Conservation (phyloP, 2,888 invertebrate genomes). For the Stenodera caucasica region DNA sequence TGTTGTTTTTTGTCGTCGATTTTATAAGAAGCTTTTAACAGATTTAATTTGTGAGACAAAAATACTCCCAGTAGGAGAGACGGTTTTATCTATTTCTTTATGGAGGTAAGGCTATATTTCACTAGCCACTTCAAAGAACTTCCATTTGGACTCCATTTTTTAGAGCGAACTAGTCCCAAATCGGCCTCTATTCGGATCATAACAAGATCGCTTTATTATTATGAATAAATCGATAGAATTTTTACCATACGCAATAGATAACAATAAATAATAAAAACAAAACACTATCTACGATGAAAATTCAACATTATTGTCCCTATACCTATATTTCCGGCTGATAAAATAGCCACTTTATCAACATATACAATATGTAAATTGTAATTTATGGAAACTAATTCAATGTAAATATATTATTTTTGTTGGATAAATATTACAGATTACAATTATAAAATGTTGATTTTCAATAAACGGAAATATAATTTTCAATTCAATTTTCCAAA, state of each 20-base stretch:
- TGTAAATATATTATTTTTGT: background rate
- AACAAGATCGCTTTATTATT: no score
- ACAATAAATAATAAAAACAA: background rate
- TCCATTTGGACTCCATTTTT: no score
- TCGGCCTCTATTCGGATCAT: no score
- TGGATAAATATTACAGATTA: background rate
- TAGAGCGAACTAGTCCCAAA: no score
- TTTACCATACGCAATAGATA: background rate
- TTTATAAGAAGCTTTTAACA: background rate
- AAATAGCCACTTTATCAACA: background rate
- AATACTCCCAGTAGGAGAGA: background rate
- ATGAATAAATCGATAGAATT: no score
- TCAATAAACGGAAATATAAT: no score
- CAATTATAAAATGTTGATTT: no score
- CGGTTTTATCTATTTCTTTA: background rate
- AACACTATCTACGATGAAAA: background rate
- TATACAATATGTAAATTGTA: background rate
- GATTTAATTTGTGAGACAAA: background rate
- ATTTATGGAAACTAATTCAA: background rate
- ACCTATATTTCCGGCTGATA: background rate
- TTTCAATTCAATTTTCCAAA: no score
- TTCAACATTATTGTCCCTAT: background rate
- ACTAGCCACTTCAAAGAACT: background rate
- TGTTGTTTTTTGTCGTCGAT: background rate
- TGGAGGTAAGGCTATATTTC: background rate